Base-by-base conservation (phyloP, 2,888 invertebrate genomes). In the Lasioglossum villosulum region DNA sequence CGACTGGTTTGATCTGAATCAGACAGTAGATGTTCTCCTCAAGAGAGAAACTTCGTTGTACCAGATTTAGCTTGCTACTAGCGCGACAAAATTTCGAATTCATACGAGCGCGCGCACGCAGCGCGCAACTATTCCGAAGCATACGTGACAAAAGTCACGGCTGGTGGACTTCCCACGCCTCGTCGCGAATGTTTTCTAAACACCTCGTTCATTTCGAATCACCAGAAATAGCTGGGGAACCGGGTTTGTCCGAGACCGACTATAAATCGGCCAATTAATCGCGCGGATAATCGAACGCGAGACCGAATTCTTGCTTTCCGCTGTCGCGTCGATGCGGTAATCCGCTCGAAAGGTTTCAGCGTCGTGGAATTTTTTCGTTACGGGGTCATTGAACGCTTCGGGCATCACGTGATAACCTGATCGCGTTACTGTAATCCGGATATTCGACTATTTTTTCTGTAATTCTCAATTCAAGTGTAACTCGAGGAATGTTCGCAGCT, bases 141-240 rank as follows among this genome's bases (percentile, higher is more conserved):
- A 42, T 42, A 71, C 71, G 71, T 30, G 71, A 72, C 45, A 45
- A 27, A 72, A 45, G 42, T 72, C 45, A 72, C 71, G 71, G 27
- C 27, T 16, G 30, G n/a, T 45, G 30, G 30, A 34, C 71, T 72
- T 72, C 71, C 45, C 71, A 72, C 71, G 71, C 71, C 16, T 45
- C 71, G 45, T 27, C 16, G 30, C 68, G 42, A 45, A 42, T 30
- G 71, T 72, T 72, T 45, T 72, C 71, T 72, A 72, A 72, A 72
- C 45, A 30, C 27, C 27, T 30, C 45, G 42, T 27, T 27, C 34
- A 16, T 30, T n/a, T n/a, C 14, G 27, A 16, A 45, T 45, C n/a
- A 19, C 30, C 71, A 45, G 71, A 45, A 72, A 72, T 72, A 66
- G 30, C 42, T 27, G 71, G 23, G 71, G n/a, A 71, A 66, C 19